Evolutionary conservation across 2,113 vertebrate genomes (phyloP).

Genomic region (Ammodytes dubius): DNA sequence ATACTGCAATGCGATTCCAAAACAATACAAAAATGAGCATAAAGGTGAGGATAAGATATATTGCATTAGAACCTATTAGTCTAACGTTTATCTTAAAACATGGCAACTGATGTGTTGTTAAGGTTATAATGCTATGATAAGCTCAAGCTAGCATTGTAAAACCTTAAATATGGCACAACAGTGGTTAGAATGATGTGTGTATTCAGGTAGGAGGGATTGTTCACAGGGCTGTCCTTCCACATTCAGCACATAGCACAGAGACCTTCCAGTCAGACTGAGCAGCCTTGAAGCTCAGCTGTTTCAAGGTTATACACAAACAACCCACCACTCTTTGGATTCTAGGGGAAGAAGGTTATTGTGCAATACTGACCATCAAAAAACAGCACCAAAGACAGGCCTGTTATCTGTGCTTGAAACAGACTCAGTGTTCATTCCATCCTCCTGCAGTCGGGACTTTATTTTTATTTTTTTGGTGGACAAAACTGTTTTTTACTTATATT

Average conservation of each 20-base stretch:
- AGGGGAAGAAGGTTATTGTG: background rate
- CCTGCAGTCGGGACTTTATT: too few relatives aligned
- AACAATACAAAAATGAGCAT: background rate
- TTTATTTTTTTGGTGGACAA: too few relatives aligned
- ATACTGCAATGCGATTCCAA: background rate
- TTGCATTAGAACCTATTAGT: too few relatives aligned
- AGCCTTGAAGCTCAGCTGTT: background rate
- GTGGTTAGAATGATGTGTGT: background rate
- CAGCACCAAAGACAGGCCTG: background rate
- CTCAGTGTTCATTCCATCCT: too few relatives aligned
- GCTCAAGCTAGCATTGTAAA: background rate
- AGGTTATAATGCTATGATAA: background rate
- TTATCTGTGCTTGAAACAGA: background rate
- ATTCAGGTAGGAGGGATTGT: background rate
- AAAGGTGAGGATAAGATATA: background rate
- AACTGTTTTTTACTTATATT: too few relatives aligned
- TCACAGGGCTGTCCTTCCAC: background rate
- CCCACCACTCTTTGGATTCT: slow-evolving; percentile 7
- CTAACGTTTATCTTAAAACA: too few relatives aligned
- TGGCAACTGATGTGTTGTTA: too few relatives aligned
- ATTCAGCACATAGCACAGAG: background rate
- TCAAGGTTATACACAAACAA: slow-evolving; percentile 8
- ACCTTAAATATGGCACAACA: background rate
- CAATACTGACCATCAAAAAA: background rate
- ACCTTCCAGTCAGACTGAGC: background rate